A percentile compares a stretch with the other conserved stretches of the same genome.
Conservation (phyloP, 2,797 vertebrate species). For the Platalea minor region DNA sequence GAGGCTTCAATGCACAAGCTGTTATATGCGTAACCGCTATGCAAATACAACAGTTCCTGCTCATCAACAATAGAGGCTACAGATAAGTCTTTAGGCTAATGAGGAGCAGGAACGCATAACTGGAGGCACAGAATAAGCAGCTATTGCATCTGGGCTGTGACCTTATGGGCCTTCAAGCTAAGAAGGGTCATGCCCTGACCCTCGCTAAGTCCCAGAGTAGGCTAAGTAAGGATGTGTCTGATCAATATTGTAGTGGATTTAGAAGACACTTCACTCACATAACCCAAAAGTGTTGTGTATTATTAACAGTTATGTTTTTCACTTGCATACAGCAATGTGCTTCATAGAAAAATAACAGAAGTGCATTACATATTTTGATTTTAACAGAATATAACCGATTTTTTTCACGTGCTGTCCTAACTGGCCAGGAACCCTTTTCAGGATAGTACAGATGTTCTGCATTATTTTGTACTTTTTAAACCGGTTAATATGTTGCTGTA, state of each 20-base stretch:
- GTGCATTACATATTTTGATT: not conserved
- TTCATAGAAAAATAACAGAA: not conserved
- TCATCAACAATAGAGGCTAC: not conserved
- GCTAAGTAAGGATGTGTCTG: not conserved
- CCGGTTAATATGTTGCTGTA: not conserved
- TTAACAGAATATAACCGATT: not conserved
- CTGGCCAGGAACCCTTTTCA: not conserved
- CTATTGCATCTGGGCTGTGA: not conserved
- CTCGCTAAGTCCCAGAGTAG: not conserved
- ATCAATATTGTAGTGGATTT: not conserved
- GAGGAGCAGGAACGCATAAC: not conserved
- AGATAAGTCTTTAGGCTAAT: not conserved
- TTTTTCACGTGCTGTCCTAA: not conserved
- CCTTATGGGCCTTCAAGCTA: not conserved
- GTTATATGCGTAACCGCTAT: not conserved
- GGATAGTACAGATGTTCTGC: not conserved
- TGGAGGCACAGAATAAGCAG: not conserved
- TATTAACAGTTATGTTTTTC: not conserved
- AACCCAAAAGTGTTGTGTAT: rapidly evolving
- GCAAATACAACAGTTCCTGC: not conserved
- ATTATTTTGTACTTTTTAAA: not conserved
- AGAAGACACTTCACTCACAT: not conserved
- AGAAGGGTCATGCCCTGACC: not conserved
- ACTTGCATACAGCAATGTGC: not conserved
- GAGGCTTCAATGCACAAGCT: not conserved